These are phyloP conservation scores for Diuraphis noxia DNA, from an alignment of 1,140 invertebrate genomes.

Conservation along the genomic window DNA sequence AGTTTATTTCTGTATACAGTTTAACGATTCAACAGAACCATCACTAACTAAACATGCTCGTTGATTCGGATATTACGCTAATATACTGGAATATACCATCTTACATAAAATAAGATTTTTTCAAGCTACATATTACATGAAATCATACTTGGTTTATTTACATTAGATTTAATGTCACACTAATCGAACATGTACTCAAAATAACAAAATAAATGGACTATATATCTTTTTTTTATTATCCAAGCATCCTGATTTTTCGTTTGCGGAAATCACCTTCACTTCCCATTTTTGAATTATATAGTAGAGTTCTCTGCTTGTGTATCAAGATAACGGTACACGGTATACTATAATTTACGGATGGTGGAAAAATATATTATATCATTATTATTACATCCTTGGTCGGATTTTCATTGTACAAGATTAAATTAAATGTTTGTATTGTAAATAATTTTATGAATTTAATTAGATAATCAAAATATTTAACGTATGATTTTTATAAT, in stretches of 20 bases:
- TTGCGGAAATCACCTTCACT: slow-evolving; percentile 33
- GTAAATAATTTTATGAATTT: neutral
- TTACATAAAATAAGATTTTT: slow-evolving; percentile 25
- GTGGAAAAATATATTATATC: neutral
- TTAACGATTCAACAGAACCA: neutral
- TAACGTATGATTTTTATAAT: neutral
- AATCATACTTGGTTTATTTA: slow-evolving; percentile 16
- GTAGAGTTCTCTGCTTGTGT: neutral
- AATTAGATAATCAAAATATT: neutral
- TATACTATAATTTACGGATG: slow-evolving; percentile 26
- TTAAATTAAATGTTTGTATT: neutral
- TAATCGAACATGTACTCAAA: slow-evolving; percentile 43
- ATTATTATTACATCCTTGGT: neutral
- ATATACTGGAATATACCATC: neutral
- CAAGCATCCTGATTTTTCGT: slow-evolving; percentile 39
- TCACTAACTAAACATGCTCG: neutral
- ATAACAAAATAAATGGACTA: slow-evolving; percentile 35
- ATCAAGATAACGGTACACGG: neutral
- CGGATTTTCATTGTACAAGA: neutral
- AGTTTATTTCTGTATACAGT: neutral
- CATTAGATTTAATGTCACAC: slow-evolving; percentile 18
- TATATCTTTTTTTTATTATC: slow-evolving; percentile 42
- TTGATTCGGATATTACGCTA: neutral
- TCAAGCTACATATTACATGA: neutral
- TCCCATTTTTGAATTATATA: slow-evolving; percentile 29